Evolutionary conservation across 2,113 vertebrate genomes (phyloP), one percentile per base, ranked within the genome.

Genomic region (Oryzias woworae): DNA sequence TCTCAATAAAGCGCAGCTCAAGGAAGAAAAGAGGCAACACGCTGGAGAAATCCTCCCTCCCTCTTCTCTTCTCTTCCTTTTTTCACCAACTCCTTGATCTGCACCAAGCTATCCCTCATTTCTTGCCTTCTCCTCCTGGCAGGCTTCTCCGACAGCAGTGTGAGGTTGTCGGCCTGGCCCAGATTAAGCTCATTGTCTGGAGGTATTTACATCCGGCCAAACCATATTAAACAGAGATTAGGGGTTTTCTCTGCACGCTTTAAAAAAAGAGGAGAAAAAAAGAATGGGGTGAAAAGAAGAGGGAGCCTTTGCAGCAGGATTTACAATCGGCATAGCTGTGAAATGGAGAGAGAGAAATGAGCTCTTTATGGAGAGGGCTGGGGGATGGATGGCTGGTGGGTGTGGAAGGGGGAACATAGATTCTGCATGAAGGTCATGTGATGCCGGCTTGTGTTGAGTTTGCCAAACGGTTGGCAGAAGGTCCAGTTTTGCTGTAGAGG

Each of bases 181-280:
- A 92, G 93, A 94, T 94, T 94, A 93, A 80, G 85, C 76, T 76
- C 88, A 91, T 94, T 94, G 91, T 93, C 88, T 69, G 12, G 60
- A 85, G 78, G 84, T 92, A 92, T 93, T 94, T 93, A 88, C 89
- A 90, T 92, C 92, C 92, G 92, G 91, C 90, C 92, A 90, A 90
- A 87, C 90, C 89, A 91, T 80, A 94, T 93, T 93, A 92, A 93
- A 86, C 88, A 90, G 89, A 94, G 93, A 94, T 95, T 95, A 94
- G 81, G 13, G 65, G 54, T 18, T 81, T 78, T 75, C 61, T 48
- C 60, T 64, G 16, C 80, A 45, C 85, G 81, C 66, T 71, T 80
- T 42, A 15, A 46, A 46, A 18, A 47, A 8, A 53, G 22, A 28
- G 3, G 18, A 1, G 14, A 18, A 28, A 48, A 65, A 58, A 53